Evolutionary conservation across 2,888 invertebrate genomes (phyloP).

Genomic region (Myathropa florea): DNA sequence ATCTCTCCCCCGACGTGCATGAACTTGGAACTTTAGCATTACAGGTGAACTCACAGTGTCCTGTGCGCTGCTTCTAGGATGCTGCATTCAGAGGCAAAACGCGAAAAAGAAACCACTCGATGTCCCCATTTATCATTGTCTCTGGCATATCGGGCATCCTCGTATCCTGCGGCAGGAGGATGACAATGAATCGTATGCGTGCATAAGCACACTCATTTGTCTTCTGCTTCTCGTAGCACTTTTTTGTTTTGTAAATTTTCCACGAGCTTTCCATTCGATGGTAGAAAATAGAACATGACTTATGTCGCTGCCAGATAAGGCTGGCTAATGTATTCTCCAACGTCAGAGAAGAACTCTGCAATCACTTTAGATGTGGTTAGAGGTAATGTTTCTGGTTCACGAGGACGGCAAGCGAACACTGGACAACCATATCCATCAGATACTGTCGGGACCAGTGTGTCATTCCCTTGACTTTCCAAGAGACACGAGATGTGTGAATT

Average conservation of each 20-base stretch:
- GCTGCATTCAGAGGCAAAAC: not conserved
- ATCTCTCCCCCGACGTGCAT: not conserved
- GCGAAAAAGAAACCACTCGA: not conserved
- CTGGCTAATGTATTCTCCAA: not conserved
- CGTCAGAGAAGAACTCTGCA: not conserved
- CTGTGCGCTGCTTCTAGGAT: not conserved
- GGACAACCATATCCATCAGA: not conserved
- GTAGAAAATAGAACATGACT: not conserved
- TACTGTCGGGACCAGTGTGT: not conserved
- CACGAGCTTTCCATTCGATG: constrained; percentile 1
- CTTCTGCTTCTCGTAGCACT: not conserved
- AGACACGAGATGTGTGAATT: not conserved
- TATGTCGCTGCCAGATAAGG: not conserved
- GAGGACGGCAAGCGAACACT: not conserved
- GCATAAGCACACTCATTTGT: constrained; percentile 24
- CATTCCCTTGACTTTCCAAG: not conserved
- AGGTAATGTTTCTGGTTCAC: not conserved
- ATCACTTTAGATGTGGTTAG: not conserved
- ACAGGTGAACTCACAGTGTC: not conserved
- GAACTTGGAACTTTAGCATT: not conserved
- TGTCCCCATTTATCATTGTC: constrained; percentile 30
- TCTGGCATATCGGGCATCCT: not conserved
- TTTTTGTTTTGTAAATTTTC: not conserved
- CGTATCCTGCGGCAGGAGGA: not conserved
- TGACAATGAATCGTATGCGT: constrained; percentile 16